Conservation (phyloP, 2,797 vertebrate species). For the Danio kyathit region DNA sequence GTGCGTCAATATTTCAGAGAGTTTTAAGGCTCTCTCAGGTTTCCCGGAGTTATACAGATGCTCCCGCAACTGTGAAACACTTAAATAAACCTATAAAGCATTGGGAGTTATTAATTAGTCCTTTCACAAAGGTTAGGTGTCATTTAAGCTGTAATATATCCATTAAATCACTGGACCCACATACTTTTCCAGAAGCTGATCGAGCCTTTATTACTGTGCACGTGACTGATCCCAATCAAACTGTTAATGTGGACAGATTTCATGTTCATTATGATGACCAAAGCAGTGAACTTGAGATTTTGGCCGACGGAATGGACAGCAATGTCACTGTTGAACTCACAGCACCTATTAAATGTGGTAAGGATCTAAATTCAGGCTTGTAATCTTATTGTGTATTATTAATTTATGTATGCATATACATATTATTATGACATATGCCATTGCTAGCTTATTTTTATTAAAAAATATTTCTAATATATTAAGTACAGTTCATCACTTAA, state of each 20-base stretch:
- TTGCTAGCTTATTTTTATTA: not conserved
- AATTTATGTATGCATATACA: not conserved
- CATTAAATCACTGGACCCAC: slow-evolving; percentile 84
- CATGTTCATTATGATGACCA: slow-evolving; percentile 81
- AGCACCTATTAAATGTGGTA: slow-evolving; percentile 87
- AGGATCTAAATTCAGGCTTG: slow-evolving; percentile 59
- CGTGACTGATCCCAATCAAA: slow-evolving; percentile 63
- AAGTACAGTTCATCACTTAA: not conserved
- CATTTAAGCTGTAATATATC: slow-evolving; percentile 83
- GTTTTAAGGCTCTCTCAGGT: not conserved
- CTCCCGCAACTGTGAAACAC: slow-evolving; percentile 11
- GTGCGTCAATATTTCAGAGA: not conserved
- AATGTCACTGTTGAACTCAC: slow-evolving; percentile 80
- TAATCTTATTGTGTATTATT: not conserved
- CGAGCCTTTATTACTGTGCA: slow-evolving; percentile 80
- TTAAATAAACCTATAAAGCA: slow-evolving; percentile 66
- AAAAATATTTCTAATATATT: not conserved
- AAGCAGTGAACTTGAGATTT: slow-evolving; percentile 77
- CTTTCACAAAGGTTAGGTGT: slow-evolving; percentile 82
- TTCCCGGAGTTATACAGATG: slow-evolving; percentile 35
- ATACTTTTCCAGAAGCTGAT: slow-evolving; percentile 80
- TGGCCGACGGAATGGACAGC: slow-evolving; percentile 66
- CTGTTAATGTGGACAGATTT: slow-evolving; percentile 67
- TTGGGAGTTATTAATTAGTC: slow-evolving; percentile 83
- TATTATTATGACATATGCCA: not conserved